These are phyloP conservation scores for Lamellibrachia satsuma DNA, from an alignment of 2,888 invertebrate species.

Conservation along the genomic window DNA sequence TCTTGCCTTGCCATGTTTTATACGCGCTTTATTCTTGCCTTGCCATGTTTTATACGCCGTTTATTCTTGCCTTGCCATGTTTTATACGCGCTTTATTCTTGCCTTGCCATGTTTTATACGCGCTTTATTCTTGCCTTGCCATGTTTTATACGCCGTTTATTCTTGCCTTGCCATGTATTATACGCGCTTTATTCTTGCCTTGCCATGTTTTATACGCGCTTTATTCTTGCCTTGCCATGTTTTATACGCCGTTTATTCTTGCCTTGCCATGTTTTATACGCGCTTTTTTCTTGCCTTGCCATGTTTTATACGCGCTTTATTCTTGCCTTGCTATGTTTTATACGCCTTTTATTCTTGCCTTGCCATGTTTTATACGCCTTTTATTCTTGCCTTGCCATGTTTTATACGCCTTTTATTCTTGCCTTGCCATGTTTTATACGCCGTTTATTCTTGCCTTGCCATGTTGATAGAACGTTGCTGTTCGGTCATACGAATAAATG, in stretches of 20 bases:
- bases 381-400: background rate
- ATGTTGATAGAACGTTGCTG: background rate
- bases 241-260: background rate
- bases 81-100: background rate
- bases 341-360: background rate
- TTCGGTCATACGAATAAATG: background rate
- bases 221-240: background rate
- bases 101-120: background rate
- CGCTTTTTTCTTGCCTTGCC: background rate
- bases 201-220: background rate
- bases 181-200: background rate
- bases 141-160: background rate
- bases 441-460: background rate
- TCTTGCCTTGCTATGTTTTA: background rate
- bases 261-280: background rate
- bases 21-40: background rate
- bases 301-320: background rate
- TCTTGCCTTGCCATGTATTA: background rate
- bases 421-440: background rate
- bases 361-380: background rate
- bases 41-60: background rate
- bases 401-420: background rate
- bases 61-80: background rate
- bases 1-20: too few species aligned
- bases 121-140: background rate